Percentiles rank a stretch among this genome's conserved stretches.
Evolutionary conservation across 2,797 vertebrate genomes (phyloP).

Genomic region (Lagodon rhomboides): DNA sequence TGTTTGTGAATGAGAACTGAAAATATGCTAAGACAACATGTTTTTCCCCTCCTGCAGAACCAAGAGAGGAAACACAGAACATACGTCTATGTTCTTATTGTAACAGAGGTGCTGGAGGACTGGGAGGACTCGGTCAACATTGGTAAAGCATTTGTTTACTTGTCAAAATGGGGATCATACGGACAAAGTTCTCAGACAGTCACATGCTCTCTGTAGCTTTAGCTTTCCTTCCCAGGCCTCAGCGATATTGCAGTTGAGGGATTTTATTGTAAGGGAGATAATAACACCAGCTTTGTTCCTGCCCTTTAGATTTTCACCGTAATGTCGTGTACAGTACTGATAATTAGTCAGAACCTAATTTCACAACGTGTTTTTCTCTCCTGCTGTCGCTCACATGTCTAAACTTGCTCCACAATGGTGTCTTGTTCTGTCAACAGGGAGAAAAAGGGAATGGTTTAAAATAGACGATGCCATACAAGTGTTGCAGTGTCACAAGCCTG

Average conservation of each 20-base stretch:
- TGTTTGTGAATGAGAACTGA: slow-evolving; percentile 25
- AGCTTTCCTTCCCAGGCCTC: slow-evolving; percentile 20
- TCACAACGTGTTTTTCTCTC: not conserved
- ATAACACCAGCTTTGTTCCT: slow-evolving; percentile 38
- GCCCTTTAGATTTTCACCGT: slow-evolving; percentile 43
- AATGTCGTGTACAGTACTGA: slow-evolving; percentile 9
- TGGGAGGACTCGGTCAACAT: slow-evolving; percentile 99
- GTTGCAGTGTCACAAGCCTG: slow-evolving; percentile 97
- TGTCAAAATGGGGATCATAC: slow-evolving; percentile 49
- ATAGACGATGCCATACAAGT: slow-evolving; percentile 96
- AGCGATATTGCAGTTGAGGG: slow-evolving; percentile 37
- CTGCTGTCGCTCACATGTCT: slow-evolving; percentile 26
- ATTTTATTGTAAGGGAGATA: slow-evolving; percentile 39
- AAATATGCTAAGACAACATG: not conserved
- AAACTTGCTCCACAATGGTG: slow-evolving; percentile 44
- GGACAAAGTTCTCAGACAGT: slow-evolving; percentile 54
- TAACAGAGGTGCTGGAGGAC: slow-evolving; percentile 97
- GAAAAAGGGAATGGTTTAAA: slow-evolving; percentile 99
- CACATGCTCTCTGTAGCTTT: slow-evolving; percentile 61
- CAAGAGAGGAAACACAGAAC: slow-evolving; percentile 98
- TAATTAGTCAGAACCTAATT: slow-evolving; percentile 27
- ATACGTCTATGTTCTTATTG: slow-evolving; percentile 96
- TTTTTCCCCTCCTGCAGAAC: slow-evolving; percentile 85
- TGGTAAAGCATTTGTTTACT: slow-evolving; percentile 86
- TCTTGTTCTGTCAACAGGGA: slow-evolving; percentile 87